phyloP scores from a whole-genome alignment of 2,113 vertebrate genomes.

The Centrocercus urophasianus region DNA sequence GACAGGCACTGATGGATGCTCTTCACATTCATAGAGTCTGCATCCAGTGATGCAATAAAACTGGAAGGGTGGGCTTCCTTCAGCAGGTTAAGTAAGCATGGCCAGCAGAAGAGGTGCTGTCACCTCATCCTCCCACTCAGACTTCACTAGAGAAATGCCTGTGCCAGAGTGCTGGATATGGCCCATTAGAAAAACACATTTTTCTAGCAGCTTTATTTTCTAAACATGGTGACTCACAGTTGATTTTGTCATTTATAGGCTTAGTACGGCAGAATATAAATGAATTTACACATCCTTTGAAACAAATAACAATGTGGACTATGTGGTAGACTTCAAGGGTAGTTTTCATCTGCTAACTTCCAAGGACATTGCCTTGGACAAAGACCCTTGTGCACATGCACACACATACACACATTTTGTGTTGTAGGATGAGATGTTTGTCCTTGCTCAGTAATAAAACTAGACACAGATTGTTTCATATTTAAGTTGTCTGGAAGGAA shows the following conservation, averaged over 20 bases:
- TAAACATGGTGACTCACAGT: neutral
- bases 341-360: neutral
- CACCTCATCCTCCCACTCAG: rapidly evolving
- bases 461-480: neutral
- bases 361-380: neutral
- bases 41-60: neutral
- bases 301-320: neutral
- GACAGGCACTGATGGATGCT: neutral
- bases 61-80: neutral
- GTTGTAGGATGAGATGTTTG: neutral
- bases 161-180: neutral
- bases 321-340: neutral
- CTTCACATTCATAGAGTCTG: neutral
- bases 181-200: neutral
- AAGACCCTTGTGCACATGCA: neutral
- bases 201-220: neutral
- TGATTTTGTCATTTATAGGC: neutral
- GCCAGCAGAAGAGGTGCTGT: neutral
- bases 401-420: too few relatives aligned
- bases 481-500: neutral
- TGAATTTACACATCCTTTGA: neutral
- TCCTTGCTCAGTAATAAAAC: neutral
- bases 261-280: neutral
- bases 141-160: neutral
- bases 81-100: neutral